phyloP scores from a whole-genome alignment of 2,888 invertebrate species.

The Altica lythri region DNA sequence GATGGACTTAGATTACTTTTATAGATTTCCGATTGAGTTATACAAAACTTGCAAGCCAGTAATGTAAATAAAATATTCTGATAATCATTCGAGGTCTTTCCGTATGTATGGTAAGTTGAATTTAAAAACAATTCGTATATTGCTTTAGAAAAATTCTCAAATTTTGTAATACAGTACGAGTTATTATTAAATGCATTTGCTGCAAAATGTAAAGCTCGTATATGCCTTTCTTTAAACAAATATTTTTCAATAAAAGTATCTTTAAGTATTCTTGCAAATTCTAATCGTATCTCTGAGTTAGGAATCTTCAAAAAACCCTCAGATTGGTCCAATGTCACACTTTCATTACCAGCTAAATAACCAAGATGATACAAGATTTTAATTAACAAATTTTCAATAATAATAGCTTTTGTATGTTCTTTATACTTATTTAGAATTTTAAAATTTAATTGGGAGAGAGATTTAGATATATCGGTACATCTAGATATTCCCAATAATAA shows the following conservation, averaged over 20 bases:
- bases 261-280: constrained; percentile 20
- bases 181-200: constrained; percentile 8
- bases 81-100: constrained; percentile 14
- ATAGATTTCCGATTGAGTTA: constrained; percentile 19
- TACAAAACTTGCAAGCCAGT: constrained; percentile 21
- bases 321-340: constrained; percentile 13
- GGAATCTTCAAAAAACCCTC: constrained; percentile 19
- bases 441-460: constrained; percentile 11
- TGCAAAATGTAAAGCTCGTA: constrained; percentile 4
- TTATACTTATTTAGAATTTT: constrained; percentile 5
- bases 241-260: constrained; percentile 14
- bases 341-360: constrained; percentile 11
- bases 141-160: constrained; percentile 9
- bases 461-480: constrained; percentile 20
- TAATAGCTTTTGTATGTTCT: neutral
- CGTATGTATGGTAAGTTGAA: constrained; percentile 9
- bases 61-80: constrained; percentile 13
- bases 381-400: neutral
- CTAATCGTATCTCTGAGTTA: constrained; percentile 18
- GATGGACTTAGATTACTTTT: constrained; percentile 10
- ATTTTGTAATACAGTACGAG: constrained; percentile 1
- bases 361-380: constrained; percentile 18
- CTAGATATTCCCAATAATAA: constrained; percentile 14
- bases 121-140: constrained; percentile 18
- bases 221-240: constrained; percentile 11